Evolutionary conservation across 2,113 vertebrate species (phyloP).

Genomic region (Epinephelus fuscoguttatus): DNA sequence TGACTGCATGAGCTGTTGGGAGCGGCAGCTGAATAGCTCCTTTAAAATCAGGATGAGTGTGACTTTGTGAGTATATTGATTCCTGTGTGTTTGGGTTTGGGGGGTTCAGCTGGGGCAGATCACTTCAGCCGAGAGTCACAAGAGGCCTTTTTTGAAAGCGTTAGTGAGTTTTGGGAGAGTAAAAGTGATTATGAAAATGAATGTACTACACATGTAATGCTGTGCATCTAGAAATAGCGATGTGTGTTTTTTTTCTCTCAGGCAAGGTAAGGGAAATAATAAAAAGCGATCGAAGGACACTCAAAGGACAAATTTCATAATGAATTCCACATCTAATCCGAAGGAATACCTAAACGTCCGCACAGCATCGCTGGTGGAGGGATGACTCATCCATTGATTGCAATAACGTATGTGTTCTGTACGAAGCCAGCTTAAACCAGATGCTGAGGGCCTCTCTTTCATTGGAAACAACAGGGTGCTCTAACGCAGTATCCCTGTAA

Average conservation of each 20-base stretch:
- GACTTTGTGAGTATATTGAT: constrained; percentile 25
- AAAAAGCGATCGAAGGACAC: not conserved
- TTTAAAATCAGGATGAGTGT: constrained; percentile 50
- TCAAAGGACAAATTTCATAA: not conserved
- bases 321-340: not conserved
- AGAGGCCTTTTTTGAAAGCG: not conserved
- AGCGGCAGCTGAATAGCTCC: constrained; percentile 35
- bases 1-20: constrained; percentile 17
- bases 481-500: constrained; percentile 11
- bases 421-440: constrained; percentile 50
- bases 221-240: not conserved
- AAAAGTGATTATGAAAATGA: not conserved
- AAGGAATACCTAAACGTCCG: constrained; percentile 16
- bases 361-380: not conserved
- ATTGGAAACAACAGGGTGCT: constrained; percentile 30
- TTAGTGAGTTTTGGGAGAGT: not conserved
- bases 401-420: constrained; percentile 30
- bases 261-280: constrained; percentile 9
- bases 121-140: not conserved
- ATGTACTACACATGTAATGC: not conserved
- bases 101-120: not conserved
- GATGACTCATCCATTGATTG: constrained; percentile 65
- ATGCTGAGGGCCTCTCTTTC: constrained; percentile 41
- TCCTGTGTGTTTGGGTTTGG: constrained; percentile 37
- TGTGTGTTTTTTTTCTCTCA: not conserved